Base-by-base conservation (phyloP, 35 echinoderm and acorn worm species). In the Acanthaster planci region DNA sequence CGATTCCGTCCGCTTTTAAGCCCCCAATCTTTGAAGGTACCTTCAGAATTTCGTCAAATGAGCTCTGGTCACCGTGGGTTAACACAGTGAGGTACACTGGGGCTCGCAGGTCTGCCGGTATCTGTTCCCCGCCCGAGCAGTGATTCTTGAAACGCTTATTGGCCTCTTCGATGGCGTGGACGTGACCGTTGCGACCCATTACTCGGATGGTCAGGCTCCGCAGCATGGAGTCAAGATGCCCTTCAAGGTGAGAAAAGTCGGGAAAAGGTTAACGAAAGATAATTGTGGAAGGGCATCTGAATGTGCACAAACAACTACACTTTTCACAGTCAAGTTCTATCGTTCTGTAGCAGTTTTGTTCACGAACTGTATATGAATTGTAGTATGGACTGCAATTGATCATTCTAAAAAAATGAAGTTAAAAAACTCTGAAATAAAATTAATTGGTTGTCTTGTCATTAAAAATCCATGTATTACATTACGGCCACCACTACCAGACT, bases 181-280 rank as follows among this genome's bases (percentile, higher is more conserved):
- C 76, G 37, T 94, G 96, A 39, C 89, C 89, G 58, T 87, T 88
- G 2, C 86, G 89, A 1, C 96, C 96, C 79, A 99, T 86, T 50
- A 87, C 78, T 16, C 88, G 72, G 1, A 99, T 55, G 37, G 89
- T 83, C 31, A 99, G 89, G 16, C 87, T 89, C 78, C 96, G 82
- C 82, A 99, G 82, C 78, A 99, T 80, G 40, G 96, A 81, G 86
- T 88, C 86, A 51, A 99, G 82, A 79, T 99, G 96, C 85, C 89
- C 96, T 99, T 44, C 17, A 77, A 75, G 39, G 8, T 76, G 6
- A 58, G 42, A 4, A 12, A 47, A 47, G 12, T 47, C 42, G n/a
- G n/a, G n/a, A n/a, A n/a, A 57, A 57, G 22, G 12, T 57, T n/a
- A n/a, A 12, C n/a, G 54, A 57, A 57, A 57, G 12, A 57, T 57